Conservation (phyloP, 2,888 invertebrate species). For the Lithophane socia region DNA sequence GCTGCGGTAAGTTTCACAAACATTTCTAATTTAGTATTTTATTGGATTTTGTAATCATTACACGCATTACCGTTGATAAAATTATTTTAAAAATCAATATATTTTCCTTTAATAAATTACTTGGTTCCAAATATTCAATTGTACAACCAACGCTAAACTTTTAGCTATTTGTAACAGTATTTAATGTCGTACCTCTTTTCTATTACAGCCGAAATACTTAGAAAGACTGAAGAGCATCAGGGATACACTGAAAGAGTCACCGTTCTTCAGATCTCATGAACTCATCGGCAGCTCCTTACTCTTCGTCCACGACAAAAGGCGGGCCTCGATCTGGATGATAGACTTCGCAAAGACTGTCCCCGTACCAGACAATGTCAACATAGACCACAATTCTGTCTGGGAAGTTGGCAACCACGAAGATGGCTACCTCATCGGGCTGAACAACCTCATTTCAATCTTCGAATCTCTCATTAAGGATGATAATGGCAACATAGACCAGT, state of each 20-base stretch:
- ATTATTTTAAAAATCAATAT: neutral
- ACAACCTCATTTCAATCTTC: slow-evolving; percentile 97
- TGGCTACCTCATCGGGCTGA: slow-evolving; percentile 97
- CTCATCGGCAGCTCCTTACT: slow-evolving; percentile 98
- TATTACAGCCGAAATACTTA: slow-evolving; percentile 94
- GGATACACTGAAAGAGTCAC: slow-evolving; percentile 95
- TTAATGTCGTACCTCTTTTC: slow-evolving; percentile 31
- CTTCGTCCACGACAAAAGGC: slow-evolving; percentile 97
- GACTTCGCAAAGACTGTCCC: slow-evolving; percentile 99
- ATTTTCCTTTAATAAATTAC: neutral
- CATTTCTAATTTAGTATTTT: neutral
- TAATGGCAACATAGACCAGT: slow-evolving; percentile 84
- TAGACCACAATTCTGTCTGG: slow-evolving; percentile 96
- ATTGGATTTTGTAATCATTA: neutral
- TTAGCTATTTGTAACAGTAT: neutral
- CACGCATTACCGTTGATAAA: no score
- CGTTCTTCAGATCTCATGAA: slow-evolving; percentile 98
- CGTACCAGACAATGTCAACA: slow-evolving; percentile 93
- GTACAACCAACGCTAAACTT: neutral
- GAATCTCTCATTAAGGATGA: slow-evolving; percentile 90
- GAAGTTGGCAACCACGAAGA: slow-evolving; percentile 99
- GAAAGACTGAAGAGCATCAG: slow-evolving; percentile 96
- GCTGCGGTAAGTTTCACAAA: slow-evolving; percentile 92
- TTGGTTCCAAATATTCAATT: no score
- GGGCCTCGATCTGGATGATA: slow-evolving; percentile 98